A percentile compares a stretch with the other conserved stretches of the same genome.
Conservation (phyloP, 2,888 invertebrate genomes). For the Lepidochrysops patricia region DNA sequence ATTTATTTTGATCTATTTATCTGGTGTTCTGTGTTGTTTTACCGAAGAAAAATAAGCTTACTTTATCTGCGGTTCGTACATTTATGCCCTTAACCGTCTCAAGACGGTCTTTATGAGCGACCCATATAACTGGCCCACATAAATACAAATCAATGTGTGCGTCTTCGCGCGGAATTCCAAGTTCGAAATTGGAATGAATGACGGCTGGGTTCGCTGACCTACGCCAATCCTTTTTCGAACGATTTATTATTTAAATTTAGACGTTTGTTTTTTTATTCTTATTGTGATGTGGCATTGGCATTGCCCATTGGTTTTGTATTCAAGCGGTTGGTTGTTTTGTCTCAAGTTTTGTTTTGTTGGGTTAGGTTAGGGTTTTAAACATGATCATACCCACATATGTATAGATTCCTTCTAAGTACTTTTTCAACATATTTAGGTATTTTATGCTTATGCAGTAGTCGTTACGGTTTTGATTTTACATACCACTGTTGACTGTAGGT, state of each 20-base stretch:
- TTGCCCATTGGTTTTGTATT: background rate
- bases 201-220: conserved; percentile 70
- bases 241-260: conserved; percentile 19
- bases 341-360: background rate
- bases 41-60: background rate
- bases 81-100: conserved; percentile 10
- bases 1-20: too few species aligned
- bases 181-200: conserved; percentile 71
- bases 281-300: background rate
- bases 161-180: conserved; percentile 68
- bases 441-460: background rate
- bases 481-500: background rate
- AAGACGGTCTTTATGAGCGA: conserved; percentile 44
- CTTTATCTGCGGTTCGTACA: background rate
- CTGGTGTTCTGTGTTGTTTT: background rate
- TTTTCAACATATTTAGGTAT: background rate
- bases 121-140: conserved; percentile 57
- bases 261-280: conserved; percentile 11
- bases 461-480: background rate
- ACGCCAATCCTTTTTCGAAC: conserved; percentile 41
- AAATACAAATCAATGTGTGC: conserved; percentile 54
- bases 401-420: background rate
- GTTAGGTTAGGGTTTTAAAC: background rate
- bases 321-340: background rate
- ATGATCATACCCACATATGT: background rate